Percentiles rank a stretch among this genome's conserved stretches.
Evolutionary conservation across 2,888 invertebrate genomes (phyloP).

Genomic region (Euplagia quadripunctaria): DNA sequence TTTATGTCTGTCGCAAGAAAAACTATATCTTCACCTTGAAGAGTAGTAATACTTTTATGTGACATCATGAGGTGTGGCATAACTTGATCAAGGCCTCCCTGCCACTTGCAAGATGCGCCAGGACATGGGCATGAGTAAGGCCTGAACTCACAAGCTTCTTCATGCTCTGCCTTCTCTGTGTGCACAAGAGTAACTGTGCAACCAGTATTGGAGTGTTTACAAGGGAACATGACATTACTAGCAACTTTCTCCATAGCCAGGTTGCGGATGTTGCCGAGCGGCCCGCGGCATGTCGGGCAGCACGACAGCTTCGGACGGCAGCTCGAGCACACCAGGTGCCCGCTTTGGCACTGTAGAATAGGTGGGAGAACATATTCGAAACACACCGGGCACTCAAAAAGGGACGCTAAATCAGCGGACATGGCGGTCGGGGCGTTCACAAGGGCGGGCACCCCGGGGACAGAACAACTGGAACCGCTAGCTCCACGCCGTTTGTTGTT

Average conservation of each 20-base stretch:
- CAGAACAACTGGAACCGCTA: conserved; percentile 86
- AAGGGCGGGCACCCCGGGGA: conserved; percentile 84
- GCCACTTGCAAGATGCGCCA: conserved; percentile 99
- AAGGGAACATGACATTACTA: conserved; percentile 99
- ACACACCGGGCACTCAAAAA: conserved; percentile 99
- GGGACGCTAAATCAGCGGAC: conserved; percentile 95
- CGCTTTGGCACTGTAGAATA: conserved; percentile 99
- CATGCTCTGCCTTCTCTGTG: conserved; percentile 99
- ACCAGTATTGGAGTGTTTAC: conserved; percentile 98
- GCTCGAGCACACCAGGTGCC: conserved; percentile 98
- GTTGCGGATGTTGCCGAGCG: conserved; percentile 98
- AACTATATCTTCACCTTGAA: conserved; percentile 99
- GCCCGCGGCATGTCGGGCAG: conserved; percentile 99
- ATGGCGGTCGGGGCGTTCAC: conserved; percentile 89
- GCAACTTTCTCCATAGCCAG: conserved; percentile 99
- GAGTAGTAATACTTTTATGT: conserved; percentile 99
- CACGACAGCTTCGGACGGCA: conserved; percentile 98
- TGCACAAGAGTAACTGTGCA: conserved; percentile 97
- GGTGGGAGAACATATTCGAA: conserved; percentile 99
- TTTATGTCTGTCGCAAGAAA: conserved; percentile 99
- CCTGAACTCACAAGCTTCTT: conserved; percentile 99
- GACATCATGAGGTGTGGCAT: conserved; percentile 99
- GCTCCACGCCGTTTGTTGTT: conserved; percentile 86
- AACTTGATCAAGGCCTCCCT: conserved; percentile 98
- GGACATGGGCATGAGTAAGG: conserved; percentile 99